Evolutionary conservation across 1,140 invertebrate genomes (phyloP), one percentile per base, ranked within the genome.

Genomic region (Drosophila pseudoananassae): DNA sequence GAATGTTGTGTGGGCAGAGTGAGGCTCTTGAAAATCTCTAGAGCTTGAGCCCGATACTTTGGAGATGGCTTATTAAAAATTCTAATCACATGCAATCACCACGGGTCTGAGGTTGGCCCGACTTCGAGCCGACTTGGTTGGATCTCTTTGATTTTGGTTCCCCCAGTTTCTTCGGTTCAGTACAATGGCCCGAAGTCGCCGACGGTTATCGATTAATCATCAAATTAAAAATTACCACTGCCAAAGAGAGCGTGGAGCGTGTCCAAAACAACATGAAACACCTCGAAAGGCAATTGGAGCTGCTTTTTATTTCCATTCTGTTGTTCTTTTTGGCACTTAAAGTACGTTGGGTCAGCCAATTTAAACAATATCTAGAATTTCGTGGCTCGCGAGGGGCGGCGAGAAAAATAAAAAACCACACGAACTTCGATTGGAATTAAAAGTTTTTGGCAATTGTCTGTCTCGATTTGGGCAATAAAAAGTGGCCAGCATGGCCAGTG

Each of bases 181-280:
- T 76, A 76, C 80, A 85, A 76, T 84, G 76, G 80, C 76, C 81
- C 52, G 56, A 10, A 77, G 78, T 66, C 77, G 76, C 80, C 79
- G 81, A 77, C 68, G 77, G 77, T 84, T 84, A 84, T 84, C 81
- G 81, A 84, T 84, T 84, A 84, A 84, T 84, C 81, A 84, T 87
- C 77, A 87, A 87, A 84, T 84, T 84, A 81, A 84, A 84, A 84
- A 87, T 87, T 84, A 87, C 81, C 75, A 81, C 71, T 57, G 79
- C 61, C 77, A 70, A 84, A 73, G 70, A 60, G 60, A 81, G 77
- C 81, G 77, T 84, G 73, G 81, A 84, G 81, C 77, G 77, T 81
- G 81, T 76, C 82, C 82, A 52, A 85, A 74, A 77, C 81, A 76
- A 50, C 66, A 66, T 58, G 38, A 69, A 70, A 70, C 66, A 75